phyloP scores from a whole-genome alignment of 1,140 invertebrate genomes.

The Drosophila yakuba region DNA sequence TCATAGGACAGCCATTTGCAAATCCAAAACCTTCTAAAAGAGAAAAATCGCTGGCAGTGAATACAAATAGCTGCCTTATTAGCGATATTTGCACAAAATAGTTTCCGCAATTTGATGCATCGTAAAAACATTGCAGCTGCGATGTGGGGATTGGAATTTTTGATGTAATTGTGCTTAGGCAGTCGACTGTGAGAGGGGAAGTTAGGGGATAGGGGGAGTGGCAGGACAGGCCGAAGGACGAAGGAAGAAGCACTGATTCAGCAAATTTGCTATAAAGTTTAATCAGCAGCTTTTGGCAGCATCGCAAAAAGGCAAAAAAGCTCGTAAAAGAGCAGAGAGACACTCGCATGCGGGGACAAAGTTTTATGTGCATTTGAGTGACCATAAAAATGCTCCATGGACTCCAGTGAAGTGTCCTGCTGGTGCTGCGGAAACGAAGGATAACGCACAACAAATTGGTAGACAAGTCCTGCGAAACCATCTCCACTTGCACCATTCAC shows the following conservation, averaged over 20 bases:
- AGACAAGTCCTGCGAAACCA: conserved; percentile 6
- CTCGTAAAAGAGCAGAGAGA: conserved; percentile 41
- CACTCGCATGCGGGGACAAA: conserved; percentile 40
- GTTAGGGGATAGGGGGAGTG: no score
- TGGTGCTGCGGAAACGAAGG: conserved; percentile 12
- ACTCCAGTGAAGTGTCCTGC: conserved; percentile 25
- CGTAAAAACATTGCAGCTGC: conserved; percentile 51
- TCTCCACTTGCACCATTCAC: neutral
- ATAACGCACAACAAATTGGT: conserved; percentile 12
- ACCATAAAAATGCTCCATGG: conserved; percentile 72
- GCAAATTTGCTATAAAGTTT: conserved; percentile 81
- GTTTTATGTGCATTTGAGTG: conserved; percentile 80
- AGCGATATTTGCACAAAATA: conserved; percentile 61
- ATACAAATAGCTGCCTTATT: conserved; percentile 40
- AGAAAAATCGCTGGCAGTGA: neutral
- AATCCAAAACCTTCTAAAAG: neutral
- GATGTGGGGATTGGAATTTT: conserved; percentile 53
- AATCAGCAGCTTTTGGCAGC: conserved; percentile 75
- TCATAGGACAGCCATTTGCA: no score
- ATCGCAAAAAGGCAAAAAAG: conserved; percentile 45
- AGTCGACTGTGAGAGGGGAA: neutral
- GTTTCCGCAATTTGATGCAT: conserved; percentile 44
- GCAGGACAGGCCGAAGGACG: neutral
- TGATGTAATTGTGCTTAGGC: conserved; percentile 60
- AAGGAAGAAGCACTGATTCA: conserved; percentile 66